Evolutionary conservation across 2,888 invertebrate genomes (phyloP).

Genomic region (Trichacis sp.): DNA sequence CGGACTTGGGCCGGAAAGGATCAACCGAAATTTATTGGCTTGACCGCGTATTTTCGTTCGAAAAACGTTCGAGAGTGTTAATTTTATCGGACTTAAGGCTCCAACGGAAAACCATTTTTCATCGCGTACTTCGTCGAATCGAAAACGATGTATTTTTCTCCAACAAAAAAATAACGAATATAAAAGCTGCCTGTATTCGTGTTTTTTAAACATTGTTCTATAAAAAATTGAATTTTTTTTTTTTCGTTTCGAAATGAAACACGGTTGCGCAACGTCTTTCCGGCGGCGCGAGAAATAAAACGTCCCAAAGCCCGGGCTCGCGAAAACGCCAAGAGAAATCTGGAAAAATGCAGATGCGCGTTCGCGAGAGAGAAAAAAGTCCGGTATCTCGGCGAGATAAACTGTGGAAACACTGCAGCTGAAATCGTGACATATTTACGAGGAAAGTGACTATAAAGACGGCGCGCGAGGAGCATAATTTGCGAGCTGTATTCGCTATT

Average conservation of each 20-base stretch:
- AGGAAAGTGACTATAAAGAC: conserved; percentile 15
- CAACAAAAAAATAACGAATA: too few species aligned
- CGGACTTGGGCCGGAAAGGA: background rate
- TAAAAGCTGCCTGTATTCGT: too few species aligned
- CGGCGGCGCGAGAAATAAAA: too few species aligned
- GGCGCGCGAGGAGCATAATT: conserved; percentile 18
- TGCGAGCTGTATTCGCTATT: conserved; percentile 27
- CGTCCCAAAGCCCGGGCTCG: background rate
- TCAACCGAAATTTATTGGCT: background rate
- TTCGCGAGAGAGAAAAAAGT: too few species aligned
- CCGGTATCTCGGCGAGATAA: background rate
- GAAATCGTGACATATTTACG: conserved; percentile 17
- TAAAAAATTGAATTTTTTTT: background rate
- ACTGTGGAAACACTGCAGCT: conserved; percentile 7
- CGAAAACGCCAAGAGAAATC: background rate
- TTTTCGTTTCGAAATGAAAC: too few species aligned
- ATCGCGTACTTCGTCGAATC: background rate
- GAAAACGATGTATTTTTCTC: too few species aligned
- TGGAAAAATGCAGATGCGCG: background rate
- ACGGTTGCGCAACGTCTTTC: background rate
- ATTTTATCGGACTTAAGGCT: background rate
- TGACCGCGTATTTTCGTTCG: background rate
- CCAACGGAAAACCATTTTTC: background rate
- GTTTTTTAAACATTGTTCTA: too few species aligned
- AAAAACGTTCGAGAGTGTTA: background rate